Percentiles rank a stretch among this genome's conserved stretches.
phyloP scores from a whole-genome alignment of 2,113 vertebrate genomes.

The Tetrao urogallus region DNA sequence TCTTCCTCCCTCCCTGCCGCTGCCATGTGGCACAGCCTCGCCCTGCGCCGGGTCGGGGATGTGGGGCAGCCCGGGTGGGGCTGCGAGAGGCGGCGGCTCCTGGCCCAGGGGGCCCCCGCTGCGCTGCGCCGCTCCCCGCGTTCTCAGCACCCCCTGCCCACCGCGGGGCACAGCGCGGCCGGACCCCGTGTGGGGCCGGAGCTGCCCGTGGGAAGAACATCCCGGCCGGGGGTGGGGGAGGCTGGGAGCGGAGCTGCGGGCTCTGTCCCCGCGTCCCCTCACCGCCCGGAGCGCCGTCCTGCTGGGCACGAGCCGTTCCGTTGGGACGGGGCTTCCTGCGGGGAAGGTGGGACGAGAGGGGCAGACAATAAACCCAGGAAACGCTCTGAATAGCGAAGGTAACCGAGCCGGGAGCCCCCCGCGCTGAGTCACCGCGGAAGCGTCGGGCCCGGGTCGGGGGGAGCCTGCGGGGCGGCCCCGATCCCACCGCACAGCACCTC shows the following conservation, averaged over 20 bases:
- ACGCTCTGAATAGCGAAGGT: slow-evolving; percentile 52
- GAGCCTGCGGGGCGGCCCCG: not conserved
- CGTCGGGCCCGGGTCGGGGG: not conserved
- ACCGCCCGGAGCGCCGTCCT: not conserved
- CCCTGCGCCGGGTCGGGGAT: too few species aligned
- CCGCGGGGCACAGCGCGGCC: too few species aligned
- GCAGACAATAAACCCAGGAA: slow-evolving; percentile 70
- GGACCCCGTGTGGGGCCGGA: too few species aligned
- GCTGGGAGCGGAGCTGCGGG: not conserved
- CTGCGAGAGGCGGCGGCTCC: too few species aligned
- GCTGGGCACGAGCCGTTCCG: not conserved
- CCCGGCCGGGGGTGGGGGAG: too few species aligned
- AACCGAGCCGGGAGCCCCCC: not conserved
- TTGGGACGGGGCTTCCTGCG: slow-evolving; percentile 49
- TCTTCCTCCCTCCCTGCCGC: slow-evolving; percentile 34
- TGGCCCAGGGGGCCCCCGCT: too few species aligned
- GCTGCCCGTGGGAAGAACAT: too few species aligned
- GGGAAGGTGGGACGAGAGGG: slow-evolving; percentile 59
- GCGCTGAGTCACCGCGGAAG: not conserved
- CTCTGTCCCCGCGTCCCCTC: fast-evolving
- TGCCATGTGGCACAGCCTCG: not conserved
- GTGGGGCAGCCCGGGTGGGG: too few species aligned
- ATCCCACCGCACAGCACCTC: not conserved
- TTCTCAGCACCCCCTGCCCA: too few species aligned
- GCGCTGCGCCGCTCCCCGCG: too few species aligned